Percentiles rank a stretch among this genome's conserved stretches.
Conservation (phyloP, 2,888 invertebrate genomes). For the Eupithecia inturbata region DNA sequence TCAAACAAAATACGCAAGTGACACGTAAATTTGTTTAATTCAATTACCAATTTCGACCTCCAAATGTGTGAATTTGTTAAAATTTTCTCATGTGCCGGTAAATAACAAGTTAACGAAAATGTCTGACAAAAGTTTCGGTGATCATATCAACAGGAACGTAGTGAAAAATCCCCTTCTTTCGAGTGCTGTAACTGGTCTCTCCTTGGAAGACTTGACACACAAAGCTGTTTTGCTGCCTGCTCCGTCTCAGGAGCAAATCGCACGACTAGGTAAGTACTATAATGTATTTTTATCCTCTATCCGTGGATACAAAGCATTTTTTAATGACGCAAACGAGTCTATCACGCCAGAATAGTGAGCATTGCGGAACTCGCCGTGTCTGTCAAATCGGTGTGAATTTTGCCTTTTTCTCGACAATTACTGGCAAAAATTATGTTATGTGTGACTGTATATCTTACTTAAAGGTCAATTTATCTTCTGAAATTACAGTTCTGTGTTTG, state of each 20-base stretch:
- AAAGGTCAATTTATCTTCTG: slow-evolving; percentile 17
- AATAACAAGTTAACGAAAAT: slow-evolving; percentile 61
- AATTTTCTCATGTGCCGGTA: slow-evolving; percentile 67
- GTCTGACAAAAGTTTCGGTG: slow-evolving; percentile 81
- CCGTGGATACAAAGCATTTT: slow-evolving; percentile 53
- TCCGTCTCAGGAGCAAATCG: slow-evolving; percentile 68
- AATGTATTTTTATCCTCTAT: slow-evolving; percentile 66
- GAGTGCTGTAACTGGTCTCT: slow-evolving; percentile 88
- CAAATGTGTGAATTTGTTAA: slow-evolving; percentile 79
- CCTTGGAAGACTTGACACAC: slow-evolving; percentile 89
- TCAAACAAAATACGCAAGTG: slow-evolving; percentile 78
- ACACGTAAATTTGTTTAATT: slow-evolving; percentile 82
- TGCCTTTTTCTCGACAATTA: slow-evolving; percentile 38
- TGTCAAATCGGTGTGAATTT: slow-evolving; percentile 55
- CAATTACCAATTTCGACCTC: slow-evolving; percentile 80
- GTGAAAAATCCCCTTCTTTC: slow-evolving; percentile 88
- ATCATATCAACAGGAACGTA: slow-evolving; percentile 70
- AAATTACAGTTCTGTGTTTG: slow-evolving; percentile 9
- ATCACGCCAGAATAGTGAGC: slow-evolving; percentile 54
- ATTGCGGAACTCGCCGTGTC: slow-evolving; percentile 48
- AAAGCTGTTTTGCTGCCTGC: slow-evolving; percentile 88
- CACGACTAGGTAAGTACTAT: slow-evolving; percentile 75
- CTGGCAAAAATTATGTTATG: slow-evolving; percentile 30
- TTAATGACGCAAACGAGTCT: slow-evolving; percentile 56
- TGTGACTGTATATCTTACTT: slow-evolving; percentile 30